Percentiles rank a stretch among this genome's conserved stretches.
Evolutionary conservation across 2,888 invertebrate species (phyloP).

Genomic region (Cancer borealis): DNA sequence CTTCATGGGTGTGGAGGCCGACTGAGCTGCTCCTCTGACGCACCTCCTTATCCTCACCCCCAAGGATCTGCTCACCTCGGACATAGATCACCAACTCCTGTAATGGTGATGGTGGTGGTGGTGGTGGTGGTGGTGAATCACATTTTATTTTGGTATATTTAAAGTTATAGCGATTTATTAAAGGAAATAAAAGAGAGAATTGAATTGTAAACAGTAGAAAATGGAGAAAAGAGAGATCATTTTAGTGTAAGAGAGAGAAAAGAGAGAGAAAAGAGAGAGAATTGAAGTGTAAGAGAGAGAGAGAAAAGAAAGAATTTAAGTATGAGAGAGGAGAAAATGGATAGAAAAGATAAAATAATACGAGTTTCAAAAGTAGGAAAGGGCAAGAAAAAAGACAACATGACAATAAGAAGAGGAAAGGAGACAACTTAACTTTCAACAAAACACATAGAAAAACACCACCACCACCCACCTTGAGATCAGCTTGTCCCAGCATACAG

Average conservation of each 20-base stretch:
- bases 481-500: slow-evolving; percentile 84
- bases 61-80: slow-evolving; percentile 87
- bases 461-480: slow-evolving; percentile 83
- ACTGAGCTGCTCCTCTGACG: slow-evolving; percentile 81
- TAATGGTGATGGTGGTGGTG: background rate
- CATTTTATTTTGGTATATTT: no score
- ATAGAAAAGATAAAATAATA: background rate
- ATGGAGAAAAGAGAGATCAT: no score
- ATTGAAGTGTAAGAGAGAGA: background rate
- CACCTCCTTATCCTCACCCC: slow-evolving; percentile 81
- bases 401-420: no score
- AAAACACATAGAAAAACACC: background rate
- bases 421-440: background rate
- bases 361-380: background rate
- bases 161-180: no score
- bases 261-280: background rate
- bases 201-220: background rate
- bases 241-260: background rate
- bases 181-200: no score
- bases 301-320: no score
- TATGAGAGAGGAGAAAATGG: no score
- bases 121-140: background rate
- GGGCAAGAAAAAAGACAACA: background rate
- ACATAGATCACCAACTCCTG: slow-evolving; percentile 84
- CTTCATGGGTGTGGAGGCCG: slow-evolving; percentile 66